Evolutionary conservation across 1,140 invertebrate species (phyloP).

Genomic region (Drosophila ananassae): DNA sequence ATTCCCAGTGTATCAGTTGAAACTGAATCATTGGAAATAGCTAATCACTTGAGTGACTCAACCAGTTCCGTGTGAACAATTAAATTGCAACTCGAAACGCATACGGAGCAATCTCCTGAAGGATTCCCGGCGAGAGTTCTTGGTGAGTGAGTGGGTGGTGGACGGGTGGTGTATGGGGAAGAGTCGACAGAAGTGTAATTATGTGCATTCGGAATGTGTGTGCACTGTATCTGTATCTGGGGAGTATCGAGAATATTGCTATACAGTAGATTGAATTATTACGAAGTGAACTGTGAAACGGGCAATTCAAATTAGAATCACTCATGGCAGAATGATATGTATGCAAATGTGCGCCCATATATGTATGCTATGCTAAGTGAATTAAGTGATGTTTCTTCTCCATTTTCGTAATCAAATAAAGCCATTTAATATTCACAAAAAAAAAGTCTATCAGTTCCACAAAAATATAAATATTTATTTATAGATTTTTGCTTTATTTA

Average conservation of each 20-base stretch:
- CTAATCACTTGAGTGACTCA: conserved; percentile 41
- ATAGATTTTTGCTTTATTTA: conserved; percentile 43
- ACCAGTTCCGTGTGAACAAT: conserved; percentile 38
- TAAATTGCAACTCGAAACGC: conserved; percentile 32
- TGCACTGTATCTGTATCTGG: background rate
- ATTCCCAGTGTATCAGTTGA: background rate
- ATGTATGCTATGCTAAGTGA: conserved; percentile 27
- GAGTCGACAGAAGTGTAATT: conserved; percentile 26
- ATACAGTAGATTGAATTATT: conserved; percentile 51
- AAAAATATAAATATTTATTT: conserved; percentile 42
- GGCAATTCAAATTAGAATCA: conserved; percentile 50
- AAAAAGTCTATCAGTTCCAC: conserved; percentile 10
- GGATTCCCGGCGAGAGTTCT: background rate
- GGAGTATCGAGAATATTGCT: conserved; percentile 3
- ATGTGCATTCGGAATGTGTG: conserved; percentile 21
- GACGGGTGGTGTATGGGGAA: background rate
- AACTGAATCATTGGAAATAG: conserved; percentile 46
- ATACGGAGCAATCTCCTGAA: conserved; percentile 1
- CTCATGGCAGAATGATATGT: conserved; percentile 38
- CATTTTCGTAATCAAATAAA: conserved; percentile 43
- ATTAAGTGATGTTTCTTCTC: conserved; percentile 40
- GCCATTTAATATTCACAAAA: conserved; percentile 20
- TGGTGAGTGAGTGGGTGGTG: background rate
- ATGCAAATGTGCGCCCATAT: conserved; percentile 30
- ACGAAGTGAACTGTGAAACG: conserved; percentile 48